A percentile compares a stretch with the other conserved stretches of the same genome.
phyloP scores from a whole-genome alignment of 2,797 vertebrate genomes.

The Calcarius lapponicus region DNA sequence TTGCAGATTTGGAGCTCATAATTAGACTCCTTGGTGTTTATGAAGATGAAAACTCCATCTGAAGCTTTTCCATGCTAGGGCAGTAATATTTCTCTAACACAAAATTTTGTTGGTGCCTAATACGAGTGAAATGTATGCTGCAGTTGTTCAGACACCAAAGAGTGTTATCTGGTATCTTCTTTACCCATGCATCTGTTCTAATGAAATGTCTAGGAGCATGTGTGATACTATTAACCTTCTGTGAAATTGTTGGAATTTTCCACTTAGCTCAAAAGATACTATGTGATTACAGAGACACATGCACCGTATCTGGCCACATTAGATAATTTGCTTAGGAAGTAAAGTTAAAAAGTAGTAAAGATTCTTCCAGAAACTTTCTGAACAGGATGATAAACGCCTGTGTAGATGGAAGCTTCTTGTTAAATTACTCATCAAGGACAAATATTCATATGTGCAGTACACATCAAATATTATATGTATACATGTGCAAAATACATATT shows the following conservation, averaged over 20 bases:
- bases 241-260: not conserved
- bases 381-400: not conserved
- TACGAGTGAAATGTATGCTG: not conserved
- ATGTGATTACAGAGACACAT: not conserved
- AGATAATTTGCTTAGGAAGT: not conserved
- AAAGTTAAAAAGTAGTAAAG: not conserved
- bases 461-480: not conserved
- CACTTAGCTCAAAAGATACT: not conserved
- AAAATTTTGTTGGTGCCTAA: not conserved
- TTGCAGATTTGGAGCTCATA: not conserved
- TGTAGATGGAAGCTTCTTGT: not conserved
- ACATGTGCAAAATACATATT: not conserved
- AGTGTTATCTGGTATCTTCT: not conserved
- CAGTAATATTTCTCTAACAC: not conserved
- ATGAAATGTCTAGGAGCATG: not conserved
- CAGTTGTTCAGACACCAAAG: not conserved
- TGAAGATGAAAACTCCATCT: not conserved
- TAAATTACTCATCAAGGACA: not conserved
- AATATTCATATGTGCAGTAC: not conserved
- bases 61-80: not conserved
- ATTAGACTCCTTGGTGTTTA: not conserved
- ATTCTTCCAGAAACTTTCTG: not conserved
- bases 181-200: not conserved
- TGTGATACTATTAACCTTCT: not conserved
- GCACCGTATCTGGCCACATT: not conserved